phyloP scores from a whole-genome alignment of 2,113 vertebrate genomes.

The Agapornis roseicollis region DNA sequence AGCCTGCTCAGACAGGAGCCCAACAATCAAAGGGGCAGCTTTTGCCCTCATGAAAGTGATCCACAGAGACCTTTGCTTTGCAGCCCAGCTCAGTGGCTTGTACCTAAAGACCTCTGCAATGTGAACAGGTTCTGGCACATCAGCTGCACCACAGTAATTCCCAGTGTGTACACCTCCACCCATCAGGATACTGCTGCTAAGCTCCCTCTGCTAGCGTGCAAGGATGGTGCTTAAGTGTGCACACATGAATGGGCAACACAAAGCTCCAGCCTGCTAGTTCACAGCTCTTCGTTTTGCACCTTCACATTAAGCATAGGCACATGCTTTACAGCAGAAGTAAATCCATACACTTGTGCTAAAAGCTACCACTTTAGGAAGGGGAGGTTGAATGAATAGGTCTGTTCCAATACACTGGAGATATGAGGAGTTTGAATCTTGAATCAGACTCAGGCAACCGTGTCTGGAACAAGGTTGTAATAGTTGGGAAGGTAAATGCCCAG shows the following conservation, averaged over 20 bases:
- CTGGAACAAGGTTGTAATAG: neutral
- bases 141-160: neutral
- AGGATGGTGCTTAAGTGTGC: neutral
- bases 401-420: neutral
- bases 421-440: neutral
- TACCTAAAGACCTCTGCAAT: neutral
- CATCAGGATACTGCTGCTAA: neutral
- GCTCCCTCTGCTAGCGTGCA: neutral
- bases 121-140: neutral
- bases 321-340: neutral
- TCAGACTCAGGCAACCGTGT: neutral
- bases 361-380: neutral
- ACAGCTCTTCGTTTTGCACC: neutral
- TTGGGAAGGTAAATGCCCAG: neutral
- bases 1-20: neutral
- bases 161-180: fast-evolving
- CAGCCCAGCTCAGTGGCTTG: neutral
- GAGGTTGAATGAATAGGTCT: neutral
- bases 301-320: neutral
- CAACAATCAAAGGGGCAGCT: neutral
- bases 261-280: neutral
- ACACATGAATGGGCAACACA: neutral
- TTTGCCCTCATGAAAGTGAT: neutral
- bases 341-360: neutral
- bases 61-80: neutral